phyloP scores from a whole-genome alignment of 2,888 invertebrate species.

The Folsomia manolachei region DNA sequence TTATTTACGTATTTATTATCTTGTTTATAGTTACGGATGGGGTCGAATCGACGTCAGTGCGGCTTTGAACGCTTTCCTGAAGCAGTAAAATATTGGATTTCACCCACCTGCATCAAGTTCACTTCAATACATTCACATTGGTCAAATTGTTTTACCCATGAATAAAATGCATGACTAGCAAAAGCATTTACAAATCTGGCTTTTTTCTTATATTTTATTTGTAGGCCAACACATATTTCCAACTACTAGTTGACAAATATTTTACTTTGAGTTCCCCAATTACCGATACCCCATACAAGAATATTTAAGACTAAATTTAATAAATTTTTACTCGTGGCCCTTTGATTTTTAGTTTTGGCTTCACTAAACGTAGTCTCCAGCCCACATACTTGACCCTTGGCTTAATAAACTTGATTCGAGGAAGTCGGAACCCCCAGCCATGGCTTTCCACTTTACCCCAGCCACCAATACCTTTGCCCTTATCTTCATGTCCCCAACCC shows the following conservation, averaged over 20 bases:
- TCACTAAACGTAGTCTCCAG: slow-evolving; percentile 22
- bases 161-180: too few species aligned
- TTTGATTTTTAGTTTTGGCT: slow-evolving; percentile 24
- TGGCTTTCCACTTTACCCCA: slow-evolving; percentile 18
- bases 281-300: slow-evolving; percentile 19
- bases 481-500: too few species aligned
- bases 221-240: neutral
- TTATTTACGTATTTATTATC: too few species aligned
- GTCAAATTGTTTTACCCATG: neutral
- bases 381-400: slow-evolving; percentile 26
- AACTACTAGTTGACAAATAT: neutral
- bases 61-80: slow-evolving; percentile 23
- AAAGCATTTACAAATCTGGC: too few species aligned
- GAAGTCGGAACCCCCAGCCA: slow-evolving; percentile 6
- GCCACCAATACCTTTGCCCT: slow-evolving; percentile 16
- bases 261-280: slow-evolving; percentile 15
- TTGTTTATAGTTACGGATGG: slow-evolving; percentile 12
- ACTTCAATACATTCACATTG: too few species aligned
- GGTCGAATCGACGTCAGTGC: slow-evolving; percentile 19
- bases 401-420: slow-evolving; percentile 24
- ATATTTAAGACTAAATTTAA: neutral
- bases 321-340: slow-evolving; percentile 25
- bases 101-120: neutral
- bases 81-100: too few species aligned
- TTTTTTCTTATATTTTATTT: too few species aligned